Base-by-base conservation (phyloP, 2,797 vertebrate genomes). In the Lacerta agilis region DNA sequence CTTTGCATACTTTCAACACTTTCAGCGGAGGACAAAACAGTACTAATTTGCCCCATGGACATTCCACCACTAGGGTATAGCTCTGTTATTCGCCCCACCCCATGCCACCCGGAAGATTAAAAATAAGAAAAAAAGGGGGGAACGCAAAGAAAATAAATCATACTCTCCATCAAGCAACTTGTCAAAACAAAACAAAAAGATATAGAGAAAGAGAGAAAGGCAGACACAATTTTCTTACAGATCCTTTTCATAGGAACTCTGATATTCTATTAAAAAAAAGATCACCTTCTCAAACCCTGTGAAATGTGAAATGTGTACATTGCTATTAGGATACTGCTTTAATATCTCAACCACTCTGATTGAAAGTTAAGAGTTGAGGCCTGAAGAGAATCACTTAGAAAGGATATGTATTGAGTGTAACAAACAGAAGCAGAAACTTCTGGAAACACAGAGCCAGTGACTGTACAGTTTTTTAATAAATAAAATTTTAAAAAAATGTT, bases 1-100 rank as follows among this genome's bases (percentile, higher is more conserved):
- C 98, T 25, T 94, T 99, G 96, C 98, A 99, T 98, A 99, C 98
- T 83, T 99, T 99, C 97, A 99, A 98, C 88, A 98, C 98, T 20
- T 99, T 99, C 87, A 98, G 97, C 75, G 98, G 98, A 77, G 98
- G 97, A 89, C 98, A 98, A 96, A 99, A 99, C 98, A 99, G 98
- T 97, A 98, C 97, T 91, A 99, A 98, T 95, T 88, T 99, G 67
- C 99, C 98, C 86, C 98, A 99, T 61, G 98, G 98, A 89, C 98
- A 99, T 95, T 99, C 99, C 0, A 99, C 98, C 89, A 99, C 99
- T 15, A 94, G 99, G 85, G 98, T 99, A 99, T 99, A 99, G 98
- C 97, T 98, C 92, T 76, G 82, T 90, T 2, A 84, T 80, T 73
- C 15, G 36, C 78, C 55, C 86, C 85, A 33, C 29, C 73, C 87